Evolutionary conservation across 2,888 invertebrate species (phyloP), one percentile per base, ranked within the genome.

Genomic region (Erebia epiphron): DNA sequence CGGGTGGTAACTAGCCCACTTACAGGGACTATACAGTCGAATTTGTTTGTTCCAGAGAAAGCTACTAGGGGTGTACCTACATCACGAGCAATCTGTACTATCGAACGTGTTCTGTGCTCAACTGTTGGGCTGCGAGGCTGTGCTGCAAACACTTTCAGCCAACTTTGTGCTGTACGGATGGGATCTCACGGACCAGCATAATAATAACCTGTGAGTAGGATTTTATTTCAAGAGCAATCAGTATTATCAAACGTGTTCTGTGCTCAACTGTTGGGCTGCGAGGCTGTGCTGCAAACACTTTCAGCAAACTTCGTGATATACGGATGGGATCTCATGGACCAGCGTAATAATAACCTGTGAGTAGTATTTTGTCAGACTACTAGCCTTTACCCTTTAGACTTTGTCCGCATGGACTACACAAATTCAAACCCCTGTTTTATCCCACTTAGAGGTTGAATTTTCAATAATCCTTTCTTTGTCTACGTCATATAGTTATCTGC

Each of bases 51-150:
- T 71, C 0, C 94, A 99, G 98, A 95, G 99, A 77, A 98, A 98
- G 91, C 95, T 99, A 71, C 93, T 99, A 77, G 99, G 98, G 21
- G 95, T 99, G 73, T 99, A 99, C 93, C 94, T 99, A 43, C 99
- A 99, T 88, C 98, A 99, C 88, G 99, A 99, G 88, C 96, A 96
- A 76, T 98, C 99, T 79, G 98, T 99, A 70, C 94, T 98, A 79
- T 96, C 98, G 52, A 99, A 99, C 90, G 99, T 99, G 76, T 99
- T 99, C 94, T 99, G 99, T 92, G 98, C 98, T 70, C 98, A 98
- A 87, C 94, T 98, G 73, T 94, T 99, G 77, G 98, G 98, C 86
- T 97, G 97, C 81, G 98, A 98, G 83, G 97, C 97, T 18, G 97
- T 99, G 66, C 95, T 98, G 81, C 97, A 98, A 84, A 97, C 97